Evolutionary conservation across 2,888 invertebrate species (phyloP).

Genomic region (Laothoe populi): DNA sequence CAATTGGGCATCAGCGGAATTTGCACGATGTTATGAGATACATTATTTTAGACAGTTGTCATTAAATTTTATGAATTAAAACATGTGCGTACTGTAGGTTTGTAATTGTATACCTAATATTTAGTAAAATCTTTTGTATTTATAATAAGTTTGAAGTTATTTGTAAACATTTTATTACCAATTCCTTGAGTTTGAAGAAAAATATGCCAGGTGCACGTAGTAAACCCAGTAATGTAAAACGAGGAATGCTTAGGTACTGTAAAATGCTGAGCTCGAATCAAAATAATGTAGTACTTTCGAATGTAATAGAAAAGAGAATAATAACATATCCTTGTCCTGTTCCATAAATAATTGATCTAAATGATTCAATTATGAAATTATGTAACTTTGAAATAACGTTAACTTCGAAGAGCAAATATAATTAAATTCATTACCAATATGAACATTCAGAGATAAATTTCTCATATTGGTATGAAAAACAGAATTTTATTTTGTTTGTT

Average conservation of each 20-base stretch:
- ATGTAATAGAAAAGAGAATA: slow-evolving; percentile 52
- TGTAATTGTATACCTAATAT: slow-evolving; percentile 15
- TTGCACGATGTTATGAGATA: too few relatives aligned
- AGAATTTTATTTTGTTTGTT: too few relatives aligned
- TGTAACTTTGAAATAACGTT: neutral
- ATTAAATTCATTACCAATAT: neutral
- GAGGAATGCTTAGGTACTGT: slow-evolving; percentile 40
- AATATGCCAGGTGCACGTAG: slow-evolving; percentile 56
- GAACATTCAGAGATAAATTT: slow-evolving; percentile 9
- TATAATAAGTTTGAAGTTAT: slow-evolving; percentile 20
- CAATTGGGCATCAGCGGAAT: too few relatives aligned
- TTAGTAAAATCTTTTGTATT: slow-evolving; percentile 23
- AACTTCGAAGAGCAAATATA: neutral
- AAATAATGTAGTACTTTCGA: slow-evolving; percentile 63
- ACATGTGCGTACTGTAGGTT: neutral
- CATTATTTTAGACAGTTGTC: too few relatives aligned
- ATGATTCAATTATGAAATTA: neutral
- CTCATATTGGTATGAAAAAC: neutral
- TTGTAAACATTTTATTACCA: slow-evolving; percentile 13
- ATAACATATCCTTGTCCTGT: slow-evolving; percentile 59
- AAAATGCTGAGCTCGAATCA: slow-evolving; percentile 24
- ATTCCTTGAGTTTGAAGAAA: slow-evolving; percentile 1
- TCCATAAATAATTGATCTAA: slow-evolving; percentile 35
- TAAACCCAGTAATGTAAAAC: slow-evolving; percentile 59
- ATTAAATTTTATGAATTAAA: too few relatives aligned